Evolutionary conservation across 2,797 vertebrate species (phyloP).

Genomic region (Cygnus olor): DNA sequence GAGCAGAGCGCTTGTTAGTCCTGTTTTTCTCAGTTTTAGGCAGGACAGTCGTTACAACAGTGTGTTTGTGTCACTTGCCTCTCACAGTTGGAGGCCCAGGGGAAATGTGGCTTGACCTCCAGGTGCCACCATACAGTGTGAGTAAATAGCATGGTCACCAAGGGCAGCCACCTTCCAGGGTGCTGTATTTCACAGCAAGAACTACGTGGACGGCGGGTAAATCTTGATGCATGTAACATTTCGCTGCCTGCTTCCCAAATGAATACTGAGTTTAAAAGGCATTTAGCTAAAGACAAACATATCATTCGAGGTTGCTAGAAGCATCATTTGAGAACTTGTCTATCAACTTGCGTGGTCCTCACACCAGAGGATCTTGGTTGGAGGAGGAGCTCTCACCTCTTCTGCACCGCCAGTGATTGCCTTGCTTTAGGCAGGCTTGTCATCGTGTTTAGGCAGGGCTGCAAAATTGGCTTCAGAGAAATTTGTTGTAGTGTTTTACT

Average conservation of each 20-base stretch:
- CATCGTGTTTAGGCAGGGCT: background rate
- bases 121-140: background rate
- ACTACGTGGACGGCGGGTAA: background rate
- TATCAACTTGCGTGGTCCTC: background rate
- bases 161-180: background rate
- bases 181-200: background rate
- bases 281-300: background rate
- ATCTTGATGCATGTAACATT: background rate
- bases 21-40: background rate
- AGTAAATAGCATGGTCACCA: background rate
- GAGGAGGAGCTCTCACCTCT: background rate
- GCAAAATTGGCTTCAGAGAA: background rate
- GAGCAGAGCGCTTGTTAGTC: background rate
- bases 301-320: background rate
- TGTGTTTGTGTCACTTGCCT: background rate
- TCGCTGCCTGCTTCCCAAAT: background rate
- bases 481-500: background rate
- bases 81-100: background rate
- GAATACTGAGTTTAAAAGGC: background rate
- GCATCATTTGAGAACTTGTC: background rate
- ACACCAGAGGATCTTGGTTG: rapidly evolving
- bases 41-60: background rate
- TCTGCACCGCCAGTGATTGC: background rate
- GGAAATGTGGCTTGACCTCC: background rate
- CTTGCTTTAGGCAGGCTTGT: background rate